Evolutionary conservation across 2,113 vertebrate genomes (phyloP).

Genomic region (Xenopus laevis): DNA sequence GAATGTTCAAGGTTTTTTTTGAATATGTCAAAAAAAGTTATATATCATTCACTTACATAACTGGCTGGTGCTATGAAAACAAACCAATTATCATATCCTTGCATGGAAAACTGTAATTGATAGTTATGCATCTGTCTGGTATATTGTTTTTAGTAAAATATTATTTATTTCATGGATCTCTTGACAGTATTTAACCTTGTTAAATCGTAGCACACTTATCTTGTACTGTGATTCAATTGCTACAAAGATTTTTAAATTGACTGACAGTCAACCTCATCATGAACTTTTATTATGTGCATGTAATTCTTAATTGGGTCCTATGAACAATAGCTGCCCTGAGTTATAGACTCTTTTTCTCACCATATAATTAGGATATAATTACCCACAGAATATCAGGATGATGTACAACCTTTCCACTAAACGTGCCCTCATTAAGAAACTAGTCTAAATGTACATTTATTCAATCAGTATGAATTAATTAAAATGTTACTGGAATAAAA

Average conservation of each 20-base stretch:
- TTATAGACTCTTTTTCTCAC: constrained; percentile 72
- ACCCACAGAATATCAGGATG: constrained; percentile 83
- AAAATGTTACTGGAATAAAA: constrained; percentile 79
- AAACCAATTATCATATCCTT: no score
- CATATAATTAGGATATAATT: constrained; percentile 85
- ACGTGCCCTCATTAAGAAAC: constrained; percentile 79
- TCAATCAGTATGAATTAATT: constrained; percentile 85
- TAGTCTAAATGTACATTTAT: constrained; percentile 81
- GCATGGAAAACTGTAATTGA: no score
- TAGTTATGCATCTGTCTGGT: no score
- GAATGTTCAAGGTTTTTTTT: no score
- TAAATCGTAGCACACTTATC: constrained; percentile 61
- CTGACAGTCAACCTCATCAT: constrained; percentile 76
- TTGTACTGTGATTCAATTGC: constrained; percentile 65
- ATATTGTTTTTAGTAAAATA: not conserved
- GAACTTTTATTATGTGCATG: constrained; percentile 77
- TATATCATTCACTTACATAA: no score
- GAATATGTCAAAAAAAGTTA: no score
- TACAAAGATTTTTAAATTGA: constrained; percentile 72
- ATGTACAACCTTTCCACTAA: constrained; percentile 81
- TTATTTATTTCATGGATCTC: constrained; percentile 48
- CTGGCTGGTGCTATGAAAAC: no score
- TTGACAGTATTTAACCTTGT: constrained; percentile 62
- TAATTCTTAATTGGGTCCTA: constrained; percentile 78
- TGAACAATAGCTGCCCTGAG: constrained; percentile 75